Conservation (phyloP, 1,140 invertebrate genomes). For the Pinna nobilis region DNA sequence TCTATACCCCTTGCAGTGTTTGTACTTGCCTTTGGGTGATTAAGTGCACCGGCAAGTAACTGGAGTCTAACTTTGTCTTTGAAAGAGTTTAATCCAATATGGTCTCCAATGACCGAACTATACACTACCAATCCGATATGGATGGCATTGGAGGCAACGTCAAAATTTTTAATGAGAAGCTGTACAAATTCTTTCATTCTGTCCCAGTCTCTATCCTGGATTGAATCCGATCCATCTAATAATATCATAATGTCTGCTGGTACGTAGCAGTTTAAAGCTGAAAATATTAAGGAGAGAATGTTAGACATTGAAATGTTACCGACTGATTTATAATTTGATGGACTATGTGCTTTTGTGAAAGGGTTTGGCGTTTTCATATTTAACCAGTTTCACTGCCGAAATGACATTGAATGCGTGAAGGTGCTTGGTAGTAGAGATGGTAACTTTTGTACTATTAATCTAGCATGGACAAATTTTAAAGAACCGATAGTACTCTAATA, state of each 20-base stretch:
- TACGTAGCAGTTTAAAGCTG: constrained; percentile 50
- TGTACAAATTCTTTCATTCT: constrained; percentile 60
- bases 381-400: too few relatives aligned
- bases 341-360: not conserved
- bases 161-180: constrained; percentile 56
- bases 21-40: constrained; percentile 58
- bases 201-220: constrained; percentile 58
- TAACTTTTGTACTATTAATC: too few relatives aligned
- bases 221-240: constrained; percentile 62
- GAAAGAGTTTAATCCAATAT: constrained; percentile 49
- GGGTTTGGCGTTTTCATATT: not conserved
- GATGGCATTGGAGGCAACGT: constrained; percentile 54
- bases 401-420: too few relatives aligned
- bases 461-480: too few relatives aligned
- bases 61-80: constrained; percentile 52
- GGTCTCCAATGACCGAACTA: constrained; percentile 59
- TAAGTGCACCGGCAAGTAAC: constrained; percentile 42
- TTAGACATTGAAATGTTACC: not conserved
- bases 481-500: too few relatives aligned
- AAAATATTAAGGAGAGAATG: constrained; percentile 1
- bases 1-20: constrained; percentile 61
- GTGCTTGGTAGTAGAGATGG: too few relatives aligned
- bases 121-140: constrained; percentile 64
- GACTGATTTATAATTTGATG: not conserved
- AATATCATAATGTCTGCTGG: constrained; percentile 64